Evolutionary conservation across 2,113 vertebrate species (phyloP), one percentile per base, ranked within the genome.

Genomic region (Pelobates fuscus): DNA sequence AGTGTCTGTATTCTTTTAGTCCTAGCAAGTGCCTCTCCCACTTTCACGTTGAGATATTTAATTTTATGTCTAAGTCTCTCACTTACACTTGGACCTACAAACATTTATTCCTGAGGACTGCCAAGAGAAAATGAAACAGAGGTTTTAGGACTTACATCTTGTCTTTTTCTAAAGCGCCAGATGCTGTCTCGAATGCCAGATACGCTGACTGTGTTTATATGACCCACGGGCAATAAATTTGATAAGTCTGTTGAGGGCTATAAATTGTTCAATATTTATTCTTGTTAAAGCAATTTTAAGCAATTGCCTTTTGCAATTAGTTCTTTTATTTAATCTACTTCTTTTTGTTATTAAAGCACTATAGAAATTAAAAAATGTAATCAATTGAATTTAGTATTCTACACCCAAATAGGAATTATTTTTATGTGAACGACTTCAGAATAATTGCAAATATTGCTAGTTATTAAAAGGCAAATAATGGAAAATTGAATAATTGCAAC

Each of bases 241-340:
- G 0, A 76, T 74, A 61, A 78, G 64, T 30, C 67, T 82, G 80
- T 61, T 43, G 79, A 82, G 32, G 55, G 71, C 61, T 71, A 61
- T 78, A 81, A 82, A 80, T 79, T 81, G 63, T 65, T 62, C 71
- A 77, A 78, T 82, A 61, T 84, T 85, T 82, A 71, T 71, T 78
- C 3, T 83, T 81, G 67, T 77, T 80, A 44, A 63, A 59, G 75
- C 58, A 44, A 58, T 78, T 78, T 84, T 60, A 68, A 71, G 46
- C 77, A 67, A 81, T 49, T 64, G 17, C 2, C 44, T 46, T 73
- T 83, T 80, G 76, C 77, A 57, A 78, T 77, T 67, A 52, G 65
- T 29, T 77, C 58, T 46, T 61, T 46, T 68, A 30, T 67, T 68
- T 32, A 49, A 61, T 61, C 44, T 25, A n/a, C 20, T 67, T 68